Evolutionary conservation across 2,113 vertebrate genomes (phyloP).

Genomic region (Perca schrenkii): DNA sequence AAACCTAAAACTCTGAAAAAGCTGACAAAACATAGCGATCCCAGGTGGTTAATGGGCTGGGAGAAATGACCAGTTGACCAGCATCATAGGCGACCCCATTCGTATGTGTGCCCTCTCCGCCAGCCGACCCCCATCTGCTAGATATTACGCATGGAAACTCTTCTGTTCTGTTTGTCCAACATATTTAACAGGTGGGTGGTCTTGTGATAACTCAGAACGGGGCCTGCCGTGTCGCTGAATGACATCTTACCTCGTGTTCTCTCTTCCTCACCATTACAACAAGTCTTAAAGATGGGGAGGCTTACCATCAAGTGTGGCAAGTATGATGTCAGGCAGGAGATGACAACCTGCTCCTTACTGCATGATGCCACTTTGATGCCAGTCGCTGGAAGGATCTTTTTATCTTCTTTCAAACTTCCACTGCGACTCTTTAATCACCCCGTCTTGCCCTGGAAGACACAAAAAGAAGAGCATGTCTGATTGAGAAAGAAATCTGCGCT

Average conservation of each 20-base stretch:
- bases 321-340: slow-evolving; percentile 19
- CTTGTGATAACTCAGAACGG: slow-evolving; percentile 74
- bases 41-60: slow-evolving; percentile 86
- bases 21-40: slow-evolving; percentile 85
- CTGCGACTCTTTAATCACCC: slow-evolving; percentile 36
- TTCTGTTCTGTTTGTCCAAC: slow-evolving; percentile 84
- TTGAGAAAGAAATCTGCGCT: slow-evolving; percentile 51
- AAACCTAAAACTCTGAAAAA: slow-evolving; percentile 82
- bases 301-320: neutral
- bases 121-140: slow-evolving; percentile 82
- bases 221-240: slow-evolving; percentile 67
- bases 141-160: slow-evolving; percentile 82
- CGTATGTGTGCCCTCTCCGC: slow-evolving; percentile 68
- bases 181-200: slow-evolving; percentile 83
- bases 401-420: slow-evolving; percentile 41
- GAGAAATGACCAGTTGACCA: slow-evolving; percentile 87
- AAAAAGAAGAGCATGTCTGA: slow-evolving; percentile 56
- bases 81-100: slow-evolving; percentile 76
- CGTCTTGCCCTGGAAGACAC: slow-evolving; percentile 28
- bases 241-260: slow-evolving; percentile 54
- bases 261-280: slow-evolving; percentile 36
- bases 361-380: slow-evolving; percentile 43
- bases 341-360: slow-evolving; percentile 19
- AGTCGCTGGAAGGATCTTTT: slow-evolving; percentile 22
- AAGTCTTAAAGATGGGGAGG: neutral